phyloP scores from a whole-genome alignment of 2,888 invertebrate genomes.

The Epinotia brunnichana region DNA sequence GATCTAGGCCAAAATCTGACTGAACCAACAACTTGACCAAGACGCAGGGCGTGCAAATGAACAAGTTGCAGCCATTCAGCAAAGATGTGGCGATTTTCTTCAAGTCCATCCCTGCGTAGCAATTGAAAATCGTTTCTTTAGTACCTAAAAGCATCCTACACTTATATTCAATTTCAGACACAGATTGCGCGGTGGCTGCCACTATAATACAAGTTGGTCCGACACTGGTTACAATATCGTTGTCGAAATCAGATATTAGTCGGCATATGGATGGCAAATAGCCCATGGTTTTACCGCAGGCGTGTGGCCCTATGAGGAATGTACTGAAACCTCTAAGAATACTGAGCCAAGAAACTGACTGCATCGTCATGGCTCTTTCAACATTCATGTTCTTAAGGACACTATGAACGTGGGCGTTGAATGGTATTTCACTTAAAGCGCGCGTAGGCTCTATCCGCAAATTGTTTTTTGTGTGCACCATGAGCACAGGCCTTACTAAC shows the following conservation, averaged over 20 bases:
- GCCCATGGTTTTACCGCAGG: conserved; percentile 88
- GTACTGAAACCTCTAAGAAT: conserved; percentile 86
- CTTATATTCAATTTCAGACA: conserved; percentile 71
- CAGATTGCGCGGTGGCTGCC: conserved; percentile 85
- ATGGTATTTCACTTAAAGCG: conserved; percentile 64
- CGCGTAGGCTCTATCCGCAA: conserved; percentile 62
- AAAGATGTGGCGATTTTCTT: conserved; percentile 71
- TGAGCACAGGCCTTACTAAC: conserved; percentile 67
- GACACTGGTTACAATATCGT: conserved; percentile 64
- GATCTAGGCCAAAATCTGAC: conserved; percentile 76
- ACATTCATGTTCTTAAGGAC: conserved; percentile 66
- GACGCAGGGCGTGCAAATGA: conserved; percentile 87
- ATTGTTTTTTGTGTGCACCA: conserved; percentile 74
- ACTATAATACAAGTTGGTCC: conserved; percentile 87
- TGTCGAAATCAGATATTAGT: conserved; percentile 76
- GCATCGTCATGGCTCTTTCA: conserved; percentile 80
- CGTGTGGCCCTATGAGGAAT: conserved; percentile 84
- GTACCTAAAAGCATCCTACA: conserved; percentile 72
- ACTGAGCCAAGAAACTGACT: conserved; percentile 88
- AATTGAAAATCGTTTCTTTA: conserved; percentile 66
- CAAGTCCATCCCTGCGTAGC: conserved; percentile 73
- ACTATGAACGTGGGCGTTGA: conserved; percentile 63
- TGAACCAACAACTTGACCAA: conserved; percentile 75
- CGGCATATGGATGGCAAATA: conserved; percentile 88
- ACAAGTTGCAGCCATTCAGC: conserved; percentile 87